phyloP scores from a whole-genome alignment of 2,888 invertebrate genomes.

The Mongoloraphidia duomilia region DNA sequence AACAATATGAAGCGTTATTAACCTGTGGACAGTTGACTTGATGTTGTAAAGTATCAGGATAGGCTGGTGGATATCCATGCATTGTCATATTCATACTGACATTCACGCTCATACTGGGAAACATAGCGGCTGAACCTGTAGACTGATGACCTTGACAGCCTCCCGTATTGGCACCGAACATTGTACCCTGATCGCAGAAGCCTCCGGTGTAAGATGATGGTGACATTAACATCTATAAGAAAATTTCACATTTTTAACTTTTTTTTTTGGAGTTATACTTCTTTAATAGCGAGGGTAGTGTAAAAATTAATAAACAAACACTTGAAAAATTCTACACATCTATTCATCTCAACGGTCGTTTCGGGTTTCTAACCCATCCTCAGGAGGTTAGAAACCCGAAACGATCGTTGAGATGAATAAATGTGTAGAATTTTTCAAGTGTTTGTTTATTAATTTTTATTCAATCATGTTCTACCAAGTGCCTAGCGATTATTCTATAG shows the following conservation, averaged over 20 bases:
- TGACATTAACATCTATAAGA: constrained; percentile 46
- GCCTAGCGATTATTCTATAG: too few species aligned
- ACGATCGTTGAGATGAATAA: too few species aligned
- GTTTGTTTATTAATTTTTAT: too few species aligned
- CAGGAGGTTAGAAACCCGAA: too few species aligned
- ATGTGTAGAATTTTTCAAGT: too few species aligned
- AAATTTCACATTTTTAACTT: background rate
- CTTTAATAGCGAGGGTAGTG: too few species aligned
- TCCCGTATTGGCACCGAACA: constrained; percentile 1
- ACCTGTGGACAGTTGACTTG: constrained; percentile 58
- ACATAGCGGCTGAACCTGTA: constrained; percentile 35
- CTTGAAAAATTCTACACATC: too few species aligned
- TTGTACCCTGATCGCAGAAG: constrained; percentile 21
- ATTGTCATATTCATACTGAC: constrained; percentile 98
- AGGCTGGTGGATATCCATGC: constrained; percentile 53
- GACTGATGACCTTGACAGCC: constrained; percentile 13
- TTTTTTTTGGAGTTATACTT: too few species aligned
- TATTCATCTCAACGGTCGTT: too few species aligned
- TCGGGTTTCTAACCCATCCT: too few species aligned
- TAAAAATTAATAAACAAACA: too few species aligned
- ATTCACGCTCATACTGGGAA: constrained; percentile 92
- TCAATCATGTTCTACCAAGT: too few species aligned
- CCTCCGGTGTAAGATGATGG: constrained; percentile 30
- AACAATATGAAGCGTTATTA: constrained; percentile 9
- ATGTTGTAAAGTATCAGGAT: constrained; percentile 28